Conservation (phyloP, 2,113 vertebrate species). For the Trogon melanurus region DNA sequence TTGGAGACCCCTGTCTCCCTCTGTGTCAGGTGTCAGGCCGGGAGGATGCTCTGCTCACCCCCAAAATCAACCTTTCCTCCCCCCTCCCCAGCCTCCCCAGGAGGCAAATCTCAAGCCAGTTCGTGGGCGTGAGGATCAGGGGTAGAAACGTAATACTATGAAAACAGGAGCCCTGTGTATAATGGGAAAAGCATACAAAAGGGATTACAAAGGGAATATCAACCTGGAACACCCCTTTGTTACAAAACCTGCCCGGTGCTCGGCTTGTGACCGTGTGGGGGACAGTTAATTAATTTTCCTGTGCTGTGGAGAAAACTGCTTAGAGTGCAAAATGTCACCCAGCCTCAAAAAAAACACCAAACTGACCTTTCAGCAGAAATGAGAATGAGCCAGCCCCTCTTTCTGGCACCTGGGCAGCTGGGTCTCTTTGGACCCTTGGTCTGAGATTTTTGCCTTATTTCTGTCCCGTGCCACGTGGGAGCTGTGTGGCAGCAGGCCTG, state of each 20-base stretch:
- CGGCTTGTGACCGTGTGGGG: background rate
- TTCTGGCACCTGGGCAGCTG: background rate
- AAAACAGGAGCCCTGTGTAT: background rate
- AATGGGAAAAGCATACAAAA: conserved; percentile 1
- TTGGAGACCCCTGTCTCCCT: fast-evolving
- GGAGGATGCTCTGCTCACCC: background rate
- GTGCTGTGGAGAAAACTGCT: background rate
- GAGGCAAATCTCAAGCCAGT: background rate
- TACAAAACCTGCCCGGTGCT: background rate
- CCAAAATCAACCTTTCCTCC: background rate
- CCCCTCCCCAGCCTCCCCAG: background rate
- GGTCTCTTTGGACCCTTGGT: background rate
- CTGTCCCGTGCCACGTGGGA: background rate
- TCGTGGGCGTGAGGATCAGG: fast-evolving
- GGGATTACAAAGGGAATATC: background rate
- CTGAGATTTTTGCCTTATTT: background rate
- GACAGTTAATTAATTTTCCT: conserved; percentile 43
- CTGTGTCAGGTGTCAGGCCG: background rate
- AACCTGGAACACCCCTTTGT: background rate
- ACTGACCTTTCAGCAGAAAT: background rate
- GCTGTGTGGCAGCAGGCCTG: background rate
- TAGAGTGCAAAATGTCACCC: background rate
- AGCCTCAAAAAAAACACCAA: background rate
- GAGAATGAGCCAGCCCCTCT: background rate
- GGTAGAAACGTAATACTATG: background rate